Evolutionary conservation across 1,140 invertebrate genomes (phyloP).

Genomic region (Potamilus streckersoni): DNA sequence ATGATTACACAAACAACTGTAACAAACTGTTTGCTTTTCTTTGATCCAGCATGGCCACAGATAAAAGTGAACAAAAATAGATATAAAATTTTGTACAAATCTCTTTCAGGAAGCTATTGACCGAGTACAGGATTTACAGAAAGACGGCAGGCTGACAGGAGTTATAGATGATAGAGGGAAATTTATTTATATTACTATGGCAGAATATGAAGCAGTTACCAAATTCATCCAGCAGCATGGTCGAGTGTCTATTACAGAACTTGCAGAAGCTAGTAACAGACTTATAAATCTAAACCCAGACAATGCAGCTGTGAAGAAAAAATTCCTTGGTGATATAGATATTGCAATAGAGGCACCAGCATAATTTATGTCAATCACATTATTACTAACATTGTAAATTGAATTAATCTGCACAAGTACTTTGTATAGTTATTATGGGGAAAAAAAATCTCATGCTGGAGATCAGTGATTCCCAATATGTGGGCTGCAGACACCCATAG

Average conservation of each 20-base stretch:
- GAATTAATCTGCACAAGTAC: no score
- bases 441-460: no score
- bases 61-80: no score
- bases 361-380: background rate
- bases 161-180: slow-evolving; percentile 99
- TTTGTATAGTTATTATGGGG: no score
- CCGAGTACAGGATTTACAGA: slow-evolving; percentile 86
- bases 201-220: slow-evolving; percentile 91
- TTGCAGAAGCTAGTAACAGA: slow-evolving; percentile 94
- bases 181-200: slow-evolving; percentile 96
- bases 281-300: slow-evolving; percentile 83
- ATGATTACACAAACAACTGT: no score
- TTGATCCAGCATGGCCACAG: no score
- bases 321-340: slow-evolving; percentile 27
- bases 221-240: slow-evolving; percentile 97
- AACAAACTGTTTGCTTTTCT: no score
- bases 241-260: slow-evolving; percentile 90
- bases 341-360: slow-evolving; percentile 2
- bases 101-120: slow-evolving; percentile 68
- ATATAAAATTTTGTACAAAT: background rate
- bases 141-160: slow-evolving; percentile 79
- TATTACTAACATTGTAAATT: no score
- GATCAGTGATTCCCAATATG: no score
- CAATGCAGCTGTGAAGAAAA: slow-evolving; percentile 40
- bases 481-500: no score